Evolutionary conservation across 2,888 invertebrate species (phyloP).

Genomic region (Loripinus fragilis): DNA sequence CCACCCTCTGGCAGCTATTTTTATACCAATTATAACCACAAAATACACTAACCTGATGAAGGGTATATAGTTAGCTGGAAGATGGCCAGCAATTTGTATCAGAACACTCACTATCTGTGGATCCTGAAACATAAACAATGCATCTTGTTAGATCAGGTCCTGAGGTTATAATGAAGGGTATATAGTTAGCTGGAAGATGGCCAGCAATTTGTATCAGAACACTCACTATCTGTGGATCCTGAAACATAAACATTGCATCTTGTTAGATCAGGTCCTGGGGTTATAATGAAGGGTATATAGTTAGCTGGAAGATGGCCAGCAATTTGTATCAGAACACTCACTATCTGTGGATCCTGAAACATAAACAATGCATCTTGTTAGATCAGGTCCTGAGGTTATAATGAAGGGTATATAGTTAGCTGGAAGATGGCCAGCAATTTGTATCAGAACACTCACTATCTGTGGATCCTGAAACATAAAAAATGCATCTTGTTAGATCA

Average conservation of each 20-base stretch:
- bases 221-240: constrained; percentile 67
- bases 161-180: constrained; percentile 74
- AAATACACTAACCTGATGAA: constrained; percentile 71
- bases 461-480: constrained; percentile 61
- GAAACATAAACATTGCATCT: constrained; percentile 3
- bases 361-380: not conserved
- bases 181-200: constrained; percentile 68
- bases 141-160: too few species aligned
- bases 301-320: constrained; percentile 73
- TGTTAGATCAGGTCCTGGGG: too few species aligned
- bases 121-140: constrained; percentile 55
- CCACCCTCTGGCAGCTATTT: too few species aligned
- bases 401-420: constrained; percentile 68
- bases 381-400: too few species aligned
- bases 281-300: constrained; percentile 71
- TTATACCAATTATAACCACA: not conserved
- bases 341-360: constrained; percentile 66
- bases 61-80: constrained; percentile 73
- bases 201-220: constrained; percentile 72
- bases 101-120: constrained; percentile 65
- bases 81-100: constrained; percentile 70
- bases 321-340: constrained; percentile 67
- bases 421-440: constrained; percentile 74
- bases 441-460: constrained; percentile 65
- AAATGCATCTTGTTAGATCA: not conserved